phyloP scores from a whole-genome alignment of 2,797 vertebrate species.

The Sphenopsis melanotis region DNA sequence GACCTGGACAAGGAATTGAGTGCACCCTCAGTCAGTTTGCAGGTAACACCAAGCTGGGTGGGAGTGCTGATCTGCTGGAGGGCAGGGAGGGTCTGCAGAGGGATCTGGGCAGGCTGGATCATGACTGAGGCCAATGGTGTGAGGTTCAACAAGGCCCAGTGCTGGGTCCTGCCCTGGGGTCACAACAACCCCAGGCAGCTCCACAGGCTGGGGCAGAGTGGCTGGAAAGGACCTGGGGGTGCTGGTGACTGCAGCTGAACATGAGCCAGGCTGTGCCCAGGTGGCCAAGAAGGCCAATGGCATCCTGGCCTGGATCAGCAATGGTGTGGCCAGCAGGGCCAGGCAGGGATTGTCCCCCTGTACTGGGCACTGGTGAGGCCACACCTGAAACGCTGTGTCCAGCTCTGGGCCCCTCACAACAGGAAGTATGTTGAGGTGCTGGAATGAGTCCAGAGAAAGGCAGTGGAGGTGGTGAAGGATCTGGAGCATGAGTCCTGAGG shows the following conservation, averaged over 20 bases:
- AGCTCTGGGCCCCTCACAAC: fast-evolving
- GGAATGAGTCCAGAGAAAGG: background rate
- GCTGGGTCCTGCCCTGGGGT: fast-evolving
- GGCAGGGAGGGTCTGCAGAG: background rate
- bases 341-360: background rate
- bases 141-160: background rate
- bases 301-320: background rate
- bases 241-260: background rate
- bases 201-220: background rate
- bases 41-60: background rate
- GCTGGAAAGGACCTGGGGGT: background rate
- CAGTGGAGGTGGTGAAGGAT: fast-evolving
- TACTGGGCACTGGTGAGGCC: fast-evolving
- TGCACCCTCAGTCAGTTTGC: fast-evolving
- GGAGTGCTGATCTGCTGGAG: background rate
- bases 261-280: background rate
- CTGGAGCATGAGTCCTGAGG: background rate
- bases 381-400: fast-evolving
- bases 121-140: fast-evolving
- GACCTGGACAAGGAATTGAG: fast-evolving
- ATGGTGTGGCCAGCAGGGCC: fast-evolving
- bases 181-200: fast-evolving
- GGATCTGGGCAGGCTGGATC: background rate
- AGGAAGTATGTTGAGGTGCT: fast-evolving
- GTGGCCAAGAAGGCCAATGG: background rate